Evolutionary conservation across 1,140 invertebrate genomes (phyloP).

Genomic region (Drosophila ambigua): DNA sequence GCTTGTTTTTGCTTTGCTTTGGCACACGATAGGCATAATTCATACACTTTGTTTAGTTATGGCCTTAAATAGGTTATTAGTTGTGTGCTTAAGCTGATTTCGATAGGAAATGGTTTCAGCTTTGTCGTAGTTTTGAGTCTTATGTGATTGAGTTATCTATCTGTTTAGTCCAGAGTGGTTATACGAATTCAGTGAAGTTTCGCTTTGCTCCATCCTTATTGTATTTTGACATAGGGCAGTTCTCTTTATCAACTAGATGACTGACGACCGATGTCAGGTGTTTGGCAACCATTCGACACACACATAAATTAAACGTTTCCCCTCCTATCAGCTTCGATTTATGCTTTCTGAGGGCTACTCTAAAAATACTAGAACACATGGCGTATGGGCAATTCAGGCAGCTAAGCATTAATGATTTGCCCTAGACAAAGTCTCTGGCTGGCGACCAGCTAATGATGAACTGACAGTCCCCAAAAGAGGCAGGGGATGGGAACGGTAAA

Average conservation of each 20-base stretch:
- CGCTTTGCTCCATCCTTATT: background rate
- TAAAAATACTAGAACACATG: slow-evolving; percentile 41
- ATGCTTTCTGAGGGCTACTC: slow-evolving; percentile 19
- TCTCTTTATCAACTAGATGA: slow-evolving; percentile 30
- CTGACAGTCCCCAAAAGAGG: slow-evolving; percentile 41
- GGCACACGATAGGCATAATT: slow-evolving; percentile 37
- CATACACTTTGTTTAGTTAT: slow-evolving; percentile 5
- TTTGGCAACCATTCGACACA: slow-evolving; percentile 55
- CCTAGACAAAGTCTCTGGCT: slow-evolving; percentile 37
- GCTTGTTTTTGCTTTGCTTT: slow-evolving; percentile 27
- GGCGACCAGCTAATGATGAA: slow-evolving; percentile 50
- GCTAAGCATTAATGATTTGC: slow-evolving; percentile 69
- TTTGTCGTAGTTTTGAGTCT: background rate
- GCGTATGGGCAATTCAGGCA: slow-evolving; percentile 63
- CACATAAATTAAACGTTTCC: slow-evolving; percentile 52
- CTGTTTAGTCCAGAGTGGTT: background rate
- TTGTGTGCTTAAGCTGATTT: background rate
- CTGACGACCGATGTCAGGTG: slow-evolving; percentile 61
- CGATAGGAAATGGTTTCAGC: background rate
- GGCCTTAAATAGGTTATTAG: background rate
- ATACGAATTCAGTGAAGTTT: background rate
- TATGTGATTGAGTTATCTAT: background rate
- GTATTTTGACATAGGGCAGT: slow-evolving; percentile 49
- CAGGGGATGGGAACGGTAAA: background rate
- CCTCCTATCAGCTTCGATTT: slow-evolving; percentile 29